Conservation (phyloP, 2,888 invertebrate species). For the Drosophila testacea region DNA sequence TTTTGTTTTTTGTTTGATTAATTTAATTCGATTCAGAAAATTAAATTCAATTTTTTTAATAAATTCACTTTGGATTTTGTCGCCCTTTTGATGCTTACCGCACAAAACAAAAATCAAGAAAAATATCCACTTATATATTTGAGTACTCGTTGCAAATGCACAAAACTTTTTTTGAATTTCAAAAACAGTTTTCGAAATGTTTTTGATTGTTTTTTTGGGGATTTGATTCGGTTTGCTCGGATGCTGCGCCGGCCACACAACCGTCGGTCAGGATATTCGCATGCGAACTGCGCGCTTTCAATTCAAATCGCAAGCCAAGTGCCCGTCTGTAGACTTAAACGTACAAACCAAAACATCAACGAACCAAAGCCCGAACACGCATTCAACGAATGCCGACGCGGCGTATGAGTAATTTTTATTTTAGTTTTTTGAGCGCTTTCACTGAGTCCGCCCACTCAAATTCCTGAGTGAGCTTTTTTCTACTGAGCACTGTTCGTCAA, state of each 20-base stretch:
- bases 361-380: conserved; percentile 42
- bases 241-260: conserved; percentile 56
- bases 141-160: background rate
- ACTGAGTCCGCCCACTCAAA: conserved; percentile 27
- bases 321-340: conserved; percentile 10
- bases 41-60: background rate
- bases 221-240: conserved; percentile 4
- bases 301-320: conserved; percentile 56
- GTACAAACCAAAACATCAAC: conserved; percentile 48
- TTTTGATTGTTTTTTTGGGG: background rate
- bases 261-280: conserved; percentile 74
- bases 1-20: background rate
- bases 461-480: conserved; percentile 27
- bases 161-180: conserved; percentile 26
- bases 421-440: conserved; percentile 29
- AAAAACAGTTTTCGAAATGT: conserved; percentile 43
- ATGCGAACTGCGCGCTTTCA: conserved; percentile 66
- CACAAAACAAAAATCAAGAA: conserved; percentile 44
- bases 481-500: background rate
- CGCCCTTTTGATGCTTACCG: background rate
- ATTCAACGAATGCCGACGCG: conserved; percentile 15
- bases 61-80: conserved; percentile 5
- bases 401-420: conserved; percentile 45
- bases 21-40: conserved; percentile 10
- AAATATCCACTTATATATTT: conserved; percentile 1